Percentiles rank a stretch among this genome's conserved stretches.
phyloP scores from a whole-genome alignment of 2,888 invertebrate species.

The Notocelia uddmanniana region DNA sequence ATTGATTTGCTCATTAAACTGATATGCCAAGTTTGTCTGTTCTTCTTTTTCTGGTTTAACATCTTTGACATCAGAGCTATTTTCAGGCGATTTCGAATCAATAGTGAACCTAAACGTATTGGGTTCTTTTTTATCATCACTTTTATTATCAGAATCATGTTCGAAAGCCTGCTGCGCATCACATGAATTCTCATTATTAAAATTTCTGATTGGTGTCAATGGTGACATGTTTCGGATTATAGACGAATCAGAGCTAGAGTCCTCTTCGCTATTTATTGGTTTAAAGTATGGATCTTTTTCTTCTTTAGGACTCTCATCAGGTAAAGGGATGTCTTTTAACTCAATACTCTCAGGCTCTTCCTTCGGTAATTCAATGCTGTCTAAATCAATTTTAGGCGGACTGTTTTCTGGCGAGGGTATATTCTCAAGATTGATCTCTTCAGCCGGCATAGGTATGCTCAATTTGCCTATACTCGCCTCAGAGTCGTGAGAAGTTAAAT shows the following conservation, averaged over 20 bases:
- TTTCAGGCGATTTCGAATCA: slow-evolving; percentile 70
- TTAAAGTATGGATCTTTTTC: slow-evolving; percentile 70
- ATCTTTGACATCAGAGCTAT: slow-evolving; percentile 60
- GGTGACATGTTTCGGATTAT: slow-evolving; percentile 80
- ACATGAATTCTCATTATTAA: slow-evolving; percentile 79
- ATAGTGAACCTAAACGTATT: slow-evolving; percentile 76
- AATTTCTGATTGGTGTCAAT: slow-evolving; percentile 79
- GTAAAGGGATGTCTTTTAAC: slow-evolving; percentile 63
- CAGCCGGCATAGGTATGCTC: slow-evolving; percentile 66
- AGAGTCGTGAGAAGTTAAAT: slow-evolving; percentile 66
- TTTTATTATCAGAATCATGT: slow-evolving; percentile 66
- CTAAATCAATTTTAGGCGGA: slow-evolving; percentile 81
- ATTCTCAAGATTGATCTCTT: slow-evolving; percentile 74
- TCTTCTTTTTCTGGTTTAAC: slow-evolving; percentile 68
- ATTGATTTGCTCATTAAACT: slow-evolving; percentile 75
- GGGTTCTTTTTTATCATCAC: slow-evolving; percentile 68
- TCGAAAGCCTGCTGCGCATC: slow-evolving; percentile 82
- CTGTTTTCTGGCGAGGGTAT: slow-evolving; percentile 66
- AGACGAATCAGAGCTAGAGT: slow-evolving; percentile 77
- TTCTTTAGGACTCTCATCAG: slow-evolving; percentile 61
- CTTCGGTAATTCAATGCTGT: slow-evolving; percentile 70
- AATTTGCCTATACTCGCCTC: slow-evolving; percentile 66
- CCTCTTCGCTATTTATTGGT: slow-evolving; percentile 72
- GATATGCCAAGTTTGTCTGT: slow-evolving; percentile 65
- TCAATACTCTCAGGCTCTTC: slow-evolving; percentile 54